phyloP scores from a whole-genome alignment of 92 coral and sea anemone species.

The Parazoanthus atlanticus region DNA sequence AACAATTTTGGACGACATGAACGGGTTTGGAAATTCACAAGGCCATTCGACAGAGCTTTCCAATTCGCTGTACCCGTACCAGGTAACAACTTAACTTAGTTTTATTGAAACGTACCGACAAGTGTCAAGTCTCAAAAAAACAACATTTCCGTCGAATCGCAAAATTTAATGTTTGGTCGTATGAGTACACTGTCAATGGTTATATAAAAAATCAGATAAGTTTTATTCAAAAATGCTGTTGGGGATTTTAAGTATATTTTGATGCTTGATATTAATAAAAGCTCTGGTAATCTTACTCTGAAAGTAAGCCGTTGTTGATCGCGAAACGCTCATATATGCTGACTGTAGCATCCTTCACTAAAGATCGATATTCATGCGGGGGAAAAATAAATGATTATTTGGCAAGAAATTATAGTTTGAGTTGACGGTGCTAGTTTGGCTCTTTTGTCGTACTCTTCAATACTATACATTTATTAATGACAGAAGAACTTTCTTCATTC shows the following conservation, averaged over 20 bases:
- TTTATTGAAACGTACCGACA: not conserved
- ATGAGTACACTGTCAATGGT: not conserved
- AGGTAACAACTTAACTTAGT: conserved; percentile 59
- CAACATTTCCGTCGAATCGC: not conserved
- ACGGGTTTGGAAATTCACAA: conserved; percentile 92
- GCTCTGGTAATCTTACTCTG: not conserved
- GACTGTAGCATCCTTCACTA: not conserved
- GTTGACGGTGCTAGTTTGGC: conserved; percentile 52
- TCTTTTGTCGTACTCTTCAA: conserved; percentile 61
- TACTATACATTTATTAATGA: conserved; percentile 94
- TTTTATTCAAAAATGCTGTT: not conserved
- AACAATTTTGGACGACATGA: conserved; percentile 87
- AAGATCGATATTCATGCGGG: not conserved
- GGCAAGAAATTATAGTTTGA: not conserved
- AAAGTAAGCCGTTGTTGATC: not conserved
- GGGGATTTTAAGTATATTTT: not conserved
- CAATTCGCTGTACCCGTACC: conserved; percentile 88
- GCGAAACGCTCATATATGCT: not conserved
- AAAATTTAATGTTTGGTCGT: conserved; percentile 22
- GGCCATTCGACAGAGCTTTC: conserved; percentile 93
- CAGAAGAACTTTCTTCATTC: conserved; percentile 60
- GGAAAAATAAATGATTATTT: conserved; percentile 31
- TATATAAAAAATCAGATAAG: conserved; percentile 16
- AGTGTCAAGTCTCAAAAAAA: not conserved
- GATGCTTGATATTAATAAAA: not conserved